These are phyloP conservation scores for Corticium candelabrum DNA, from an alignment of 37 sponge, comb jelly and placozoan genomes.

Conservation along the genomic window DNA sequence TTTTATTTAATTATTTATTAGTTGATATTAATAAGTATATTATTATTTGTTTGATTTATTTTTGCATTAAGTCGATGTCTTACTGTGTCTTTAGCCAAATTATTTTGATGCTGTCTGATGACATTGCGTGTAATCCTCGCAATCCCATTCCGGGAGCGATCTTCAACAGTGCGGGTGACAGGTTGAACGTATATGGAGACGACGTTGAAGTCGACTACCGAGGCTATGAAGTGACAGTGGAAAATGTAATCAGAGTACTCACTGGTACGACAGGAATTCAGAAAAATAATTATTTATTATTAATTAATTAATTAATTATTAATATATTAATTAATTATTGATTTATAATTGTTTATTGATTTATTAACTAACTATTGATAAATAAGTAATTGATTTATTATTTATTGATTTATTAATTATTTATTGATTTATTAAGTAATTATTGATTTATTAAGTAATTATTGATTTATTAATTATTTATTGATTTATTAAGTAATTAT, in stretches of 20 bases:
- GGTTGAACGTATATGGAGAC: constrained; percentile 88
- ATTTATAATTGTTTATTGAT: too few species aligned
- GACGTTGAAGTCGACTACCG: constrained; percentile 95
- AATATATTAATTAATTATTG: too few species aligned
- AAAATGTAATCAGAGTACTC: constrained; percentile 81
- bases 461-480: too few species aligned
- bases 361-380: too few species aligned
- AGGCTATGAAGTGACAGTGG: constrained; percentile 82
- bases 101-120: constrained; percentile 97
- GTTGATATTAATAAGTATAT: not conserved
- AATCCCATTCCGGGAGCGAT: constrained; percentile 83
- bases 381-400: too few species aligned
- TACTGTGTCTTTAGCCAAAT: constrained; percentile 62
- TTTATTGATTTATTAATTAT: too few species aligned
- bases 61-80: not conserved
- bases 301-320: too few species aligned
- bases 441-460: too few species aligned
- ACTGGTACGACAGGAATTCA: constrained; percentile 61
- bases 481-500: too few species aligned
- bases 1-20: not conserved
- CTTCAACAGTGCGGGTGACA: constrained; percentile 69
- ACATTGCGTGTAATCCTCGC: constrained; percentile 95
- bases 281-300: not conserved
- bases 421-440: too few species aligned
- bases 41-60: not conserved